Evolutionary conservation across 2,888 invertebrate species (phyloP), one percentile per base, ranked within the genome.

Genomic region (Entomobrya proxima): DNA sequence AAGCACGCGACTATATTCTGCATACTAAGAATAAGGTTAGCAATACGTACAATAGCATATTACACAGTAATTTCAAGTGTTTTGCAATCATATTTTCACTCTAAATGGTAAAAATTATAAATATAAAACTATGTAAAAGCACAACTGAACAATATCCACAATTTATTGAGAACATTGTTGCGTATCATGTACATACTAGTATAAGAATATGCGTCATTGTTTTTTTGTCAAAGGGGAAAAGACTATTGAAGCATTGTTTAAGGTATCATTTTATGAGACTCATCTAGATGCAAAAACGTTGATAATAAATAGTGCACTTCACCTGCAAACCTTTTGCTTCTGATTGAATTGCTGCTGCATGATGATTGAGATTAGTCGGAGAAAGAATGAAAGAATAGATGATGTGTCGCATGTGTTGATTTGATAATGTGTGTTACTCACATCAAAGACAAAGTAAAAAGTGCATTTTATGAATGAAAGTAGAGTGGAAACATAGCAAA

Each of bases 301-400:
- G 40, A 30, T 50, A 47, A 30, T 74, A 74, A 74, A 72, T 72
- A 74, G 72, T 50, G 50, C 72, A 74, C 72, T 74, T 74, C 15
- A 15, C 30, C 44, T 7, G 7, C 7, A 44, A 11, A 44, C 7
- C 15, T 44, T 44, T 15, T 44, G 44, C 44, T 11, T 11, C 44
- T n/a, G n/a, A 44, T 44, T 30, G 32, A 30, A n/a, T 0, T 74
- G 15, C 9, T 18, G 7, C n/a, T 9, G 27, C 1, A 0, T 18
- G 13, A 13, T 50, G 27, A 40, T 21, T 67, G 15, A 18, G 35
- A n/a, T 18, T 40, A 40, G 5, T 37, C 27, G 37, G 21, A 11
- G 40, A 24, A 2, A 21, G 21, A 67, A n/a, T 5, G 37, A 40
- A 67, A 67, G 40, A 21, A 61, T 2, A n/a, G 13, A 9, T 64